Evolutionary conservation across 2,888 invertebrate genomes (phyloP), one percentile per base, ranked within the genome.

Genomic region (Laothoe populi): DNA sequence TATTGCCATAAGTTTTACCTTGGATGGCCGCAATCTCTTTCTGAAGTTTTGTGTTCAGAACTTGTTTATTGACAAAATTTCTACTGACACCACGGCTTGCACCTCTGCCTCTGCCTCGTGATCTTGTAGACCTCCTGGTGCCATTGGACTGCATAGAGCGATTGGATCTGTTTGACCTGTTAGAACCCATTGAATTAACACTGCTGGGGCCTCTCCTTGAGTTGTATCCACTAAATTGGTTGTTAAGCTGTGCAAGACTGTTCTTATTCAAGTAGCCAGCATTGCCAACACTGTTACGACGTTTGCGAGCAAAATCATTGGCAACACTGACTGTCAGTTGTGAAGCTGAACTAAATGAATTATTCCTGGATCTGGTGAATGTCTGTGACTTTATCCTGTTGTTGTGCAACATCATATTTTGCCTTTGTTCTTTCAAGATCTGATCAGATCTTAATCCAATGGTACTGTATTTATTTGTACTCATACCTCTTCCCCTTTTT

Each of bases 401-500:
- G 61, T 87, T 87, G 10, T 84, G 79, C 11, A 73, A 66, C 10
- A 81, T 67, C 66, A 83, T 68, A 66, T 87, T 83, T 66, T 87
- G 83, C 45, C 82, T 78, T 67, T 85, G 87, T 62, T 91, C 85
- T 67, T 84, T 83, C 4, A 92, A 70, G 57, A 93, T 93, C 72
- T 88, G 88, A 71, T 93, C 93, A 62, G 93, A 93, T 76, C 93
- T 81, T 57, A 93, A 75, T 35, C 93, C 93, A 2, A 92, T 81
- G 67, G 81, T 78, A 69, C 88, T 91, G 62, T 84, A 91, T 74
- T 82, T 85, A 65, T 88, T 90, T 57, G 89, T 90, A 24, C 71
- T 75, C 31, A 88, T 70, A 23, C 90, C 90, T 70, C 88, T 67
- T n/a, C 90, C 92, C 44, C 91, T 79, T 74, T 92, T 92, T 8